phyloP scores from a whole-genome alignment of 2,797 vertebrate species.

The Lagorchestes hirsutus region DNA sequence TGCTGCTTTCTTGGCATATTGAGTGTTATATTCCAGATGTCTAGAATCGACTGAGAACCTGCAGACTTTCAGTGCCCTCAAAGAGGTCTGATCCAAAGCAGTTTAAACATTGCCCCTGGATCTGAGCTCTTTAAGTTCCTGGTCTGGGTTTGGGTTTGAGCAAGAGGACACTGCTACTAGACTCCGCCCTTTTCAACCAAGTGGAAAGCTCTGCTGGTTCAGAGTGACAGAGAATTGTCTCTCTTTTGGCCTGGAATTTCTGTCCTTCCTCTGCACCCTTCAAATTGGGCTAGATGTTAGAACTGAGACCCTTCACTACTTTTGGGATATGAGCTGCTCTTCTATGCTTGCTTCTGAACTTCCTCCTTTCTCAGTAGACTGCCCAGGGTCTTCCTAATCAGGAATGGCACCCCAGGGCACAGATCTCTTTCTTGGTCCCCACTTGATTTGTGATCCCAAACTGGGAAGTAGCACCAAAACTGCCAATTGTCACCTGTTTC shows the following conservation, averaged over 20 bases:
- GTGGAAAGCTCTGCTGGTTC: neutral
- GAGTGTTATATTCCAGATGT: neutral
- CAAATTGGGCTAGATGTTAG: neutral
- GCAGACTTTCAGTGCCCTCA: neutral
- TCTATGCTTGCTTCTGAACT: neutral
- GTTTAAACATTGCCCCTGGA: neutral
- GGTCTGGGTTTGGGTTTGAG: neutral
- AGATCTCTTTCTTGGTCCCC: neutral
- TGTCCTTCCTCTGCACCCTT: neutral
- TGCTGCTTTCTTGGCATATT: neutral
- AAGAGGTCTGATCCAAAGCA: neutral
- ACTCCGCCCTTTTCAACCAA: neutral
- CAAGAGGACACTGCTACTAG: neutral
- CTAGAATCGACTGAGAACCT: neutral
- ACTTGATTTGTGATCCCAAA: neutral
- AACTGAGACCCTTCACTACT: neutral
- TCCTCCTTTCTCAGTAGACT: neutral
- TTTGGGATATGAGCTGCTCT: neutral
- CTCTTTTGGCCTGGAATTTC: neutral
- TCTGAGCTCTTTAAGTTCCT: neutral
- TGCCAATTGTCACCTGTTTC: neutral
- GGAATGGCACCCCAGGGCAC: neutral
- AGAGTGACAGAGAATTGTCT: neutral
- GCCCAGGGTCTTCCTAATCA: neutral
- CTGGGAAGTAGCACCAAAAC: neutral